Evolutionary conservation across 2,113 vertebrate genomes (phyloP), one percentile per base, ranked within the genome.

Genomic region (Illadopsis cleaveri): DNA sequence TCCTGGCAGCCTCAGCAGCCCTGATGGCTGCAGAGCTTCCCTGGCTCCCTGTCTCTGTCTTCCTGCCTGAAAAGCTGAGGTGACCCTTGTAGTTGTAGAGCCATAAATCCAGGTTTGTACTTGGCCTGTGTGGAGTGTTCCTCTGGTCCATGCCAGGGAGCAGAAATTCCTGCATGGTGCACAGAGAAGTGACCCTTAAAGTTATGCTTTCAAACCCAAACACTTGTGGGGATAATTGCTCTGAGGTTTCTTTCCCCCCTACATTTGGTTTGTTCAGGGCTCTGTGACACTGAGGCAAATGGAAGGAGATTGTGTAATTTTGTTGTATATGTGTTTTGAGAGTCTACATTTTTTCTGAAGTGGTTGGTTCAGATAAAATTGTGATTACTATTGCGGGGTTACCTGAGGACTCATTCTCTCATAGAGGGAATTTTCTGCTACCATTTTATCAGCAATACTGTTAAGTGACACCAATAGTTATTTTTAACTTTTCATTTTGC

Each of bases 101-200:
- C 58, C 79, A 64, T 90, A 92, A 94, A 93, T 90, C 76, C 92
- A 86, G 21, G 44, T 54, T 66, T 83, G 85, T 24, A 5, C 68
- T 88, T 81, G 68, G 84, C 93, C 71, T 5, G 0, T 1, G 3
- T 78, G 73, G 27, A 27, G 37, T 28, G 30, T 75, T 83, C 64
- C 66, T 87, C 61, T 3, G 4, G 16, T 87, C 45, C 27, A 2
- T 1, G 18, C 73, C 75, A 87, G 70, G 14, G 89, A 95, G 85
- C 71, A 62, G 76, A 86, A 87, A 62, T 97, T 92, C 64, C 66
- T 87, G 90, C 2, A 0, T 58, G 38, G 6, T 96, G 48, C 45
- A 57, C 72, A 79, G 76, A 86, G 81, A 97, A 93, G 27, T 88
- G 84, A 42, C 48, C 58, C 89, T 50, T 91, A 38, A 64, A 82